phyloP scores from a whole-genome alignment of 1,140 invertebrate genomes.

The Eriocheir sinensis region DNA sequence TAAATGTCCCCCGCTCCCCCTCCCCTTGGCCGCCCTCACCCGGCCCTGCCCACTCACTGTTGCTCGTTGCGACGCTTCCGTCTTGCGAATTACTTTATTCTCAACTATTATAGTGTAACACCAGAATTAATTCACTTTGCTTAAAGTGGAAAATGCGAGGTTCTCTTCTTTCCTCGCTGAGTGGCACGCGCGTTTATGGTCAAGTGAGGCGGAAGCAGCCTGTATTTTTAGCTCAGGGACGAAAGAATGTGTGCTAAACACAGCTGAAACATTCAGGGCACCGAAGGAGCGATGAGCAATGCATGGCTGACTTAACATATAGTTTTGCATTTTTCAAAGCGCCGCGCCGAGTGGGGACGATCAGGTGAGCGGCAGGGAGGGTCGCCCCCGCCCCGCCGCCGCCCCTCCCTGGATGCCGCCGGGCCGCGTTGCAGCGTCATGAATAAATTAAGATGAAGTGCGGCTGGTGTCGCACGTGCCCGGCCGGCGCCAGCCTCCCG shows the following conservation, averaged over 20 bases:
- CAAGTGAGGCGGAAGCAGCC: conserved; percentile 2
- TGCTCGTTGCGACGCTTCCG: neutral
- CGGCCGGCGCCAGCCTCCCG: neutral
- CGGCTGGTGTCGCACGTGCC: conserved; percentile 63
- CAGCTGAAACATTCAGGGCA: too few relatives aligned
- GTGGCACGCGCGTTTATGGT: neutral
- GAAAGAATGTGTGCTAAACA: neutral
- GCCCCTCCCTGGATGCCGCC: neutral
- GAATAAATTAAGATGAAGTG: conserved; percentile 74
- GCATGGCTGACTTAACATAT: conserved; percentile 3
- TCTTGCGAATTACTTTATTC: conserved; percentile 30
- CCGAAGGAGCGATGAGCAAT: neutral
- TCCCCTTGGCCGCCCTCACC: neutral
- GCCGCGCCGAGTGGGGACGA: neutral
- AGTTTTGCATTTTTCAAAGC: conserved; percentile 26
- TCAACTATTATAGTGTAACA: neutral
- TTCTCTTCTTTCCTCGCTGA: conserved; percentile 46
- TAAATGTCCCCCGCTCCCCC: neutral
- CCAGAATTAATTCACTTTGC: conserved; percentile 54
- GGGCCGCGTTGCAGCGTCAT: conserved; percentile 62
- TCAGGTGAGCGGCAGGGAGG: neutral
- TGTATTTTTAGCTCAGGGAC: neutral
- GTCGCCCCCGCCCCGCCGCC: neutral
- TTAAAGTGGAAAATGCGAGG: conserved; percentile 42
- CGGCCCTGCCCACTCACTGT: neutral